Evolutionary conservation across 2,888 invertebrate species (phyloP), one percentile per base, ranked within the genome.

Genomic region (Andrena bucephala): DNA sequence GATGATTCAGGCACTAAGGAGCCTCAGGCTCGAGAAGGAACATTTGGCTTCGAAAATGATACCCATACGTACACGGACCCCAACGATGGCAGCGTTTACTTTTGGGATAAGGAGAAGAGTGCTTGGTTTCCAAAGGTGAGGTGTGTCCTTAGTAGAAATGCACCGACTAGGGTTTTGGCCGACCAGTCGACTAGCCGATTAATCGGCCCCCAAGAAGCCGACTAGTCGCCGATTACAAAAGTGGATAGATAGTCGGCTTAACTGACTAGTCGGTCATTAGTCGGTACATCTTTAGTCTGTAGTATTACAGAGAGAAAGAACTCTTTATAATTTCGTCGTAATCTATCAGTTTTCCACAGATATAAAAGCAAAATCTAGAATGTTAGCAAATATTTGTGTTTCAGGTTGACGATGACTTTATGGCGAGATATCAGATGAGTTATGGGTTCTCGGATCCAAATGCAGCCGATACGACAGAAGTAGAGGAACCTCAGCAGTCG

Each of bases 351-450:
- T 59, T 48, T 13, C 27, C 74, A 2, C 62, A 63, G 65, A 33
- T 16, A 33, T 50, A 50, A 42, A 10, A 60, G 16, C 13, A 16
- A n/a, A 16, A 36, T 71, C 48, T 52, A 20, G 33, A 27, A 36
- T 29, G 16, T 27, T 62, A 13, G 1, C 6, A 63, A 77, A 59
- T 27, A 10, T 65, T 77, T 57, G 8, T 52, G 50, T 66, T 71
- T 6, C 92, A 96, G 95, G 96, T 99, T 83, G 98, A 99, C 95
- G 99, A 99, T 91, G 98, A 99, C 90, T 99, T 99, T 92, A 96
- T 99, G 95, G 99, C 99, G 0, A 96, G 96, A 76, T 99, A 99
- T 95, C 99, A 99, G 94, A 97, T 99, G 96, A 98, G 96, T 91
- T 99, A 99, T 94, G 98, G 98, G 4, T 98, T 98, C 93, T 95